Conservation (phyloP, 2,888 invertebrate genomes). For the Cheilosia grossa region DNA sequence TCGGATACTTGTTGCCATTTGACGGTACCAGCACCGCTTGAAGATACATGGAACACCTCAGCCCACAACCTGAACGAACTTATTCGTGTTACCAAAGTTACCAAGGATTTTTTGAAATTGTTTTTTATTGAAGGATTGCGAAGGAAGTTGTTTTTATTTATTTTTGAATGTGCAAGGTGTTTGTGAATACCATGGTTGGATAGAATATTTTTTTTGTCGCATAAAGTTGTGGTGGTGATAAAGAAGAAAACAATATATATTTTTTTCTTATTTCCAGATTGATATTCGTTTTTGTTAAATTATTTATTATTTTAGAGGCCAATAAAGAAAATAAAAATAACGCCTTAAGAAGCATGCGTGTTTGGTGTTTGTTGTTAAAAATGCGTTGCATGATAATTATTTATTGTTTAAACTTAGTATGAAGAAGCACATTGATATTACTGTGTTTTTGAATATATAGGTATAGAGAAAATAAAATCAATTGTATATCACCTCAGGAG, state of each 20-base stretch:
- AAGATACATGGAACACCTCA: constrained; percentile 98
- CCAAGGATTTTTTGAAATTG: constrained; percentile 60
- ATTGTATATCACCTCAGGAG: constrained; percentile 89
- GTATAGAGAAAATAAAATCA: background rate
- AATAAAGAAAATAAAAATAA: constrained; percentile 37
- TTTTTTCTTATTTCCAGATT: constrained; percentile 56
- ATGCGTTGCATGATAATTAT: background rate
- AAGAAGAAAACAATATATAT: constrained; percentile 53
- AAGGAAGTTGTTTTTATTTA: constrained; percentile 28
- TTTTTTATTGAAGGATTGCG: constrained; percentile 56
- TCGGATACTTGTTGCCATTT: constrained; percentile 99
- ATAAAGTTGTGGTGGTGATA: constrained; percentile 55
- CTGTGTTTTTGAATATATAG: too few relatives aligned
- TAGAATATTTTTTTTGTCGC: constrained; percentile 53
- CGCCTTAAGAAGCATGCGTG: constrained; percentile 2
- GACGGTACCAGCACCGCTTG: constrained; percentile 95
- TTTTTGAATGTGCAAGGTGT: constrained; percentile 58
- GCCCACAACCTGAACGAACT: constrained; percentile 95
- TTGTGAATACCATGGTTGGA: constrained; percentile 49
- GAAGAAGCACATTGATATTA: too few relatives aligned
- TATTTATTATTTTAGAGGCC: constrained; percentile 32
- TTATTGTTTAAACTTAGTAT: too few relatives aligned
- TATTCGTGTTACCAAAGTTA: constrained; percentile 77
- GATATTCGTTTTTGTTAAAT: constrained; percentile 1
- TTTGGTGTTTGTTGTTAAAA: constrained; percentile 22